A percentile compares a stretch with the other conserved stretches of the same genome.
phyloP scores from a whole-genome alignment of 92 coral and sea anemone species.

The Umimayanthus kanabou region DNA sequence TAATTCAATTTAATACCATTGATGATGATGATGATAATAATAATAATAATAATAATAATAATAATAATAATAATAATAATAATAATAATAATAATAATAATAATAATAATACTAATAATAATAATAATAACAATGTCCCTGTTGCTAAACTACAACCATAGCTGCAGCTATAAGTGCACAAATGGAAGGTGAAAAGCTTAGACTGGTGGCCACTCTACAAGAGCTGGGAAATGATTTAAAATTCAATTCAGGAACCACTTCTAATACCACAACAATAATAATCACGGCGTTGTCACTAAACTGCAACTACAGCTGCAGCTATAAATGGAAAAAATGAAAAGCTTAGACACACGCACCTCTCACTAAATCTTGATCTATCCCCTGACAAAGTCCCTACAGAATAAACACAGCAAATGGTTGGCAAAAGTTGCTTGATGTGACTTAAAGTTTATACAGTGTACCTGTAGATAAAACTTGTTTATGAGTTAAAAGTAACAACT shows the following conservation, averaged over 20 bases:
- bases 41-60: too few species aligned
- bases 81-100: too few species aligned
- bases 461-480: background rate
- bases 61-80: too few species aligned
- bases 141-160: too few species aligned
- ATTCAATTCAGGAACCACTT: background rate
- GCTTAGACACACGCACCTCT: constrained; percentile 34
- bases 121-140: too few species aligned
- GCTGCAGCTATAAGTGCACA: too few species aligned
- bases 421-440: background rate
- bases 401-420: background rate
- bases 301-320: too few species aligned
- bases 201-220: constrained; percentile 53
- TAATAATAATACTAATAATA: too few species aligned
- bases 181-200: too few species aligned
- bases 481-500: background rate
- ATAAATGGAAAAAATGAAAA: background rate
- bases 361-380: constrained; percentile 54
- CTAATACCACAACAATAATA: too few species aligned
- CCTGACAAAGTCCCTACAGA: constrained; percentile 49
- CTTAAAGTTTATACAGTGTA: background rate
- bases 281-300: too few species aligned
- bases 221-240: constrained; percentile 31
- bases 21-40: too few species aligned
- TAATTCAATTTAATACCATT: background rate